Base-by-base conservation (phyloP, 1,140 invertebrate genomes). In the Trissolcus basalis region DNA sequence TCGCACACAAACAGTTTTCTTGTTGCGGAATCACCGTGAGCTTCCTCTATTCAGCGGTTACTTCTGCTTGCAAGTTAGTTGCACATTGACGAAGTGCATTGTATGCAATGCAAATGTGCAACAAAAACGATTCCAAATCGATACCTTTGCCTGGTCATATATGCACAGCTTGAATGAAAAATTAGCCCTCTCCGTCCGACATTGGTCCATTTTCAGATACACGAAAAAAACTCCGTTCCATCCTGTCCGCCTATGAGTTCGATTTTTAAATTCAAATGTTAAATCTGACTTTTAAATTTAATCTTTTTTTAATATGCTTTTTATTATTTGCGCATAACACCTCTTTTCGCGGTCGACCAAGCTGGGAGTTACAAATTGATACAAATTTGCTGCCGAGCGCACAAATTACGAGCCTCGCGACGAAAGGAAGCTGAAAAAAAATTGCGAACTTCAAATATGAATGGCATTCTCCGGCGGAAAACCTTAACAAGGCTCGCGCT, bases 91-190 rank as follows among this genome's bases (percentile, higher is more conserved):
- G 54, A 54, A 59, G 60, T 59, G 59, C 19, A 64, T 64, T 72
- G 59, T 59, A 59, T 59, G 63, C 47, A 67, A 61, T 33, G 12
- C 58, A 53, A 63, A 44, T 56, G 16, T 64, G 33, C 51, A 59
- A 69, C 64, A 68, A 75, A 75, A 75, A 69, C 53, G 59, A 76
- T 41, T 58, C 36, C 61, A 45, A 69, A 76, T 69, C 64, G 45
- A 69, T 76, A 76, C 39, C 61, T 55, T 56, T 48, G 49, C 45
- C 58, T 12, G 56, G 13, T 27, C n/a, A 39, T n/a, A n/a, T n/a
- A n/a, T n/a, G 9, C 47, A 44, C 68, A 55, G 49, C 2, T 6
- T 6, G 19, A 6, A 27, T 27, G 19, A 27, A 27, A 27, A 27
- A 27, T 27, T 27, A 6, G 1, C 39, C 60, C 33, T 50, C 51